phyloP scores from a whole-genome alignment of 2,113 vertebrate genomes.

The Ptychochromis oligacanthus region DNA sequence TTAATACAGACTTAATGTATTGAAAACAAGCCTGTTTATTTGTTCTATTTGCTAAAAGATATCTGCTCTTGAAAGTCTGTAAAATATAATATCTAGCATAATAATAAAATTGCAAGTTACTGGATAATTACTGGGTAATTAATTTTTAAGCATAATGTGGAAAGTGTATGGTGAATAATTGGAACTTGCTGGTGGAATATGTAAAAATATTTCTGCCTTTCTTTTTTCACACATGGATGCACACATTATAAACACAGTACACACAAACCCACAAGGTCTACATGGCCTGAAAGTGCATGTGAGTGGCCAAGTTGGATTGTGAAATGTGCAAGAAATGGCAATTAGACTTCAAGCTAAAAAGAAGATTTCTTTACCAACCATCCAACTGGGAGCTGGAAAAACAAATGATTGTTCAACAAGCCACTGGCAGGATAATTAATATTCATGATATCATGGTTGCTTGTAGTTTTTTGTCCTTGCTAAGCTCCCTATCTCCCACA shows the following conservation, averaged over 20 bases:
- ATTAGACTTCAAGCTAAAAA: conserved; percentile 32
- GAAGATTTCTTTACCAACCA: conserved; percentile 49
- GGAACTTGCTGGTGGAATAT: not conserved
- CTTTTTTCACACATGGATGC: not conserved
- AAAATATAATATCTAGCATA: not conserved
- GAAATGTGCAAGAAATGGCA: conserved; percentile 29
- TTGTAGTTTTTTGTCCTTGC: conserved; percentile 37
- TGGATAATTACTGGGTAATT: not conserved
- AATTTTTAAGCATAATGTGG: not conserved
- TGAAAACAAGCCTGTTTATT: not conserved
- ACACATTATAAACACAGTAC: not conserved
- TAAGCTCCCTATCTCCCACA: conserved; percentile 37
- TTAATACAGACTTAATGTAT: not conserved
- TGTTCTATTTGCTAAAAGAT: not conserved
- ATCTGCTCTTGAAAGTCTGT: not conserved
- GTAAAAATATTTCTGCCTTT: not conserved
- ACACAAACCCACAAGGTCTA: not conserved
- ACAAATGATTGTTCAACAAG: conserved; percentile 29
- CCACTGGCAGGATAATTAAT: conserved; percentile 27
- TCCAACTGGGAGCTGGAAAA: conserved; percentile 49
- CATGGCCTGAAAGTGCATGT: not conserved
- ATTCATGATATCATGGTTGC: conserved; percentile 48
- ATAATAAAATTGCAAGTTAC: not conserved
- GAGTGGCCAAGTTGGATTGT: conserved; percentile 17
- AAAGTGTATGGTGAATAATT: not conserved